Conservation (phyloP, 2,888 invertebrate species). For the Drosophila leonis region DNA sequence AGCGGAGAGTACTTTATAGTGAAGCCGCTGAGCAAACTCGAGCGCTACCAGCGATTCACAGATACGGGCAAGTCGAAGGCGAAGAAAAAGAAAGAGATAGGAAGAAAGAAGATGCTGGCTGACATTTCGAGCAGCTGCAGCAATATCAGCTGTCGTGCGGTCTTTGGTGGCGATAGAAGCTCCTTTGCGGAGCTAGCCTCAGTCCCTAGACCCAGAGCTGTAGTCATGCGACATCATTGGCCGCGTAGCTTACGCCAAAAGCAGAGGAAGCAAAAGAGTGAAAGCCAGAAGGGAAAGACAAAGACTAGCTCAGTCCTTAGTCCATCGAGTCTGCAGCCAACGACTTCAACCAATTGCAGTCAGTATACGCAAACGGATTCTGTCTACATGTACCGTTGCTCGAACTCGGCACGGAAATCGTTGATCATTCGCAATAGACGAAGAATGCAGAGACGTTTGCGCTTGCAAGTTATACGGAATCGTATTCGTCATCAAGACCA, state of each 20-base stretch:
- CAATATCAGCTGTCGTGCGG: neutral
- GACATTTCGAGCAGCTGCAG: neutral
- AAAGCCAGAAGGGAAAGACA: neutral
- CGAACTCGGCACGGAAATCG: rapidly evolving
- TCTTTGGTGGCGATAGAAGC: neutral
- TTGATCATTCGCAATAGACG: neutral
- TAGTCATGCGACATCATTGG: neutral
- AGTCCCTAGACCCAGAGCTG: too few species aligned
- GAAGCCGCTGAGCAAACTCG: neutral
- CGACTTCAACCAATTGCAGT: neutral
- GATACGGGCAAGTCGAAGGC: neutral
- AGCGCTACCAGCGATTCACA: neutral
- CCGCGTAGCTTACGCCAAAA: neutral
- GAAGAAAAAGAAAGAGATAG: neutral
- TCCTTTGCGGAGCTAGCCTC: neutral
- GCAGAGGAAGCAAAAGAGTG: neutral
- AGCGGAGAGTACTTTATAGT: slow-evolving; percentile 3
- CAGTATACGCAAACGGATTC: neutral
- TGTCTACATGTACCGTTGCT: too few species aligned
- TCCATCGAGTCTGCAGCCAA: neutral
- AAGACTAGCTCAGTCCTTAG: neutral
- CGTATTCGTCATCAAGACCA: neutral
- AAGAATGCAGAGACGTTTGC: neutral
- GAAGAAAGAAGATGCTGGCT: neutral
- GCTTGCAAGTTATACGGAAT: neutral